These are phyloP conservation scores for Anthopleura sola DNA, from an alignment of 64 coral and sea anemone genomes.

Conservation along the genomic window DNA sequence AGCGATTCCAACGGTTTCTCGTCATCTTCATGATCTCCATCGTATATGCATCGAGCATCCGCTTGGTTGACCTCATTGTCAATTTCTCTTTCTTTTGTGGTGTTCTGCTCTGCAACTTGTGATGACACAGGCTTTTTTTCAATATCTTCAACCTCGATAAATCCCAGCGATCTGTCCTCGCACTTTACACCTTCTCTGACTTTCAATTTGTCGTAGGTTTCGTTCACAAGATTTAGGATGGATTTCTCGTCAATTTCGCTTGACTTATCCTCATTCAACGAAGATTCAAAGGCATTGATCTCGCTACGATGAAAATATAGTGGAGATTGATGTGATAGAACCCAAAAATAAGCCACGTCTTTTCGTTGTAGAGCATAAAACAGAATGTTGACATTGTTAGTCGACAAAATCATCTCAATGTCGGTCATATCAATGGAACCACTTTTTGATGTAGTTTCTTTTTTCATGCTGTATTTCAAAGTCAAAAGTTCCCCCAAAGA, in stretches of 20 bases:
- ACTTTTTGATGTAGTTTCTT: neutral
- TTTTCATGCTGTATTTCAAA: neutral
- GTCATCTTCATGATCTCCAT: too few species aligned
- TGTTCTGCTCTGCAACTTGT: neutral
- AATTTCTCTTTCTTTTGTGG: too few species aligned
- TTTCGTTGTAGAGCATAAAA: neutral
- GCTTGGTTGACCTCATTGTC: too few species aligned
- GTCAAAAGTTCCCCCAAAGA: neutral
- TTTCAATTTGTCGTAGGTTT: neutral
- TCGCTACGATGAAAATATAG: neutral
- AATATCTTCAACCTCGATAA: neutral
- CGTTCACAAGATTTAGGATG: neutral
- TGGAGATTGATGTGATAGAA: neutral
- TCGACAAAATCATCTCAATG: neutral
- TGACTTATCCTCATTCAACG: neutral
- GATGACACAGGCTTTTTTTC: neutral
- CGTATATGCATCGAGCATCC: too few species aligned
- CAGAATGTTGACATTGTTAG: neutral
- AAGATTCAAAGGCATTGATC: neutral
- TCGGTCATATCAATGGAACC: neutral
- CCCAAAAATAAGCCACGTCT: neutral
- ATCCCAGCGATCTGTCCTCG: slow-evolving; percentile 1
- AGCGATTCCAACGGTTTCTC: too few species aligned
- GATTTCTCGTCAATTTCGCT: neutral
- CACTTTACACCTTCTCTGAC: neutral